Percentiles rank a stretch among this genome's conserved stretches.
phyloP scores from a whole-genome alignment of 2,113 vertebrate species.

The Lepisosteus oculatus region DNA sequence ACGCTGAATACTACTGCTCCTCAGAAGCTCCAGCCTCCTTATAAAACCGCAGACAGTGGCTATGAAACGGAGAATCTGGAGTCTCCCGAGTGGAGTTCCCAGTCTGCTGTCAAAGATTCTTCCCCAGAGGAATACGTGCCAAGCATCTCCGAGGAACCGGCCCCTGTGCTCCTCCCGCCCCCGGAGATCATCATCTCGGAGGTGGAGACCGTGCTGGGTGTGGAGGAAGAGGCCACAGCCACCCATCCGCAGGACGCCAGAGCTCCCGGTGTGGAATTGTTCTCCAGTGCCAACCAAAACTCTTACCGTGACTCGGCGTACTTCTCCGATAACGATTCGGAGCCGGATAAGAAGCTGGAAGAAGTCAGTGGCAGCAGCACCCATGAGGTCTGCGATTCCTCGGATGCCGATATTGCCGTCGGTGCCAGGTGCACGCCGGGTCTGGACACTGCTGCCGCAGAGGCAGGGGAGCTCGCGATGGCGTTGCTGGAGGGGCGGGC shows the following conservation, averaged over 20 bases:
- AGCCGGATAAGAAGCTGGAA: constrained; percentile 82
- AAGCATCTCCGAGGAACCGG: constrained; percentile 22
- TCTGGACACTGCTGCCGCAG: constrained; percentile 7
- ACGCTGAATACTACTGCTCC: constrained; percentile 59
- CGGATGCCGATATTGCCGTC: background rate
- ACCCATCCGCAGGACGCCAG: constrained; percentile 27
- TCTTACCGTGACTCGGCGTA: constrained; percentile 92
- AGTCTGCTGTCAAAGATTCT: constrained; percentile 55
- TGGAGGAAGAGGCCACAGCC: constrained; percentile 29
- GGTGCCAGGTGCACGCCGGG: background rate
- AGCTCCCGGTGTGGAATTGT: constrained; percentile 45
- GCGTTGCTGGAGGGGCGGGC: constrained; percentile 2
- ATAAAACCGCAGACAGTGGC: constrained; percentile 91
- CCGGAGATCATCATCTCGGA: constrained; percentile 84
- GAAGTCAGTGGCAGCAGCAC: constrained; percentile 43
- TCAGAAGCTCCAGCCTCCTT: constrained; percentile 80
- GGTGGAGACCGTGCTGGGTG: constrained; percentile 49
- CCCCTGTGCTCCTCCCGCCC: constrained; percentile 38
- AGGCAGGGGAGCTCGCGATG: constrained; percentile 16
- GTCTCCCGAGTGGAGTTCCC: constrained; percentile 94
- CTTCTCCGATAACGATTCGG: constrained; percentile 95
- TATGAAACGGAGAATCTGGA: constrained; percentile 97
- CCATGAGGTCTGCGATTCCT: constrained; percentile 23
- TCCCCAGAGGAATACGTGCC: constrained; percentile 46
- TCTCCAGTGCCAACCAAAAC: constrained; percentile 58